phyloP scores from a whole-genome alignment of 2,113 vertebrate species.

The Albula goreensis region DNA sequence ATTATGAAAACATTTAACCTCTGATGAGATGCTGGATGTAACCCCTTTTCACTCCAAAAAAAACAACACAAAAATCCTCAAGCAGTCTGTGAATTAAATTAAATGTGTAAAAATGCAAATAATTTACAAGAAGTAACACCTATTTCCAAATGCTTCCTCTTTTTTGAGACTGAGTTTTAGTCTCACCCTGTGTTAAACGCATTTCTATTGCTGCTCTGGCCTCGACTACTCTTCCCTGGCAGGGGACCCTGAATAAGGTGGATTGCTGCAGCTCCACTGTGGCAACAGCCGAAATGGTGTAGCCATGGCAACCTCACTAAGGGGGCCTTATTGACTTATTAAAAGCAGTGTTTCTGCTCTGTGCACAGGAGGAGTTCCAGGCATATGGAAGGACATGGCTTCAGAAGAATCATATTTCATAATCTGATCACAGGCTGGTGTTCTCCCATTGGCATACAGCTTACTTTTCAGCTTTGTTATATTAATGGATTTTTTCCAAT shows the following conservation, averaged over 20 bases:
- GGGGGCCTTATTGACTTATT: neutral
- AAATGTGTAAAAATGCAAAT: neutral
- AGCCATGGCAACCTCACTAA: constrained; percentile 21
- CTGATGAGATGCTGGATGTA: neutral
- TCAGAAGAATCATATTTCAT: neutral
- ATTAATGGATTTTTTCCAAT: too few relatives aligned
- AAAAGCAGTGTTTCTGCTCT: neutral
- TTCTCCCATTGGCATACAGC: neutral
- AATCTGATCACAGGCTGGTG: neutral
- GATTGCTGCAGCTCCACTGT: neutral
- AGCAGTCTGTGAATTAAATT: neutral
- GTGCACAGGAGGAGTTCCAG: neutral
- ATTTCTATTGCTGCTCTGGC: neutral
- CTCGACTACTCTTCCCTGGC: constrained; percentile 6
- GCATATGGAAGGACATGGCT: too few relatives aligned
- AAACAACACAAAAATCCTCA: neutral
- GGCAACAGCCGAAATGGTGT: constrained; percentile 4
- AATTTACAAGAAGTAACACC: neutral
- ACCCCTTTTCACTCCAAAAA: neutral
- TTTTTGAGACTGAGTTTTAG: neutral
- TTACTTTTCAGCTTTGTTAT: neutral
- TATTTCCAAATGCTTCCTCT: neutral
- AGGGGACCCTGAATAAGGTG: neutral
- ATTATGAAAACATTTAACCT: neutral
- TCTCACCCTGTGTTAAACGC: neutral